A percentile compares a stretch with the other conserved stretches of the same genome.
Conservation (phyloP, 2,888 invertebrate genomes). For the Priocnemis perturbator region DNA sequence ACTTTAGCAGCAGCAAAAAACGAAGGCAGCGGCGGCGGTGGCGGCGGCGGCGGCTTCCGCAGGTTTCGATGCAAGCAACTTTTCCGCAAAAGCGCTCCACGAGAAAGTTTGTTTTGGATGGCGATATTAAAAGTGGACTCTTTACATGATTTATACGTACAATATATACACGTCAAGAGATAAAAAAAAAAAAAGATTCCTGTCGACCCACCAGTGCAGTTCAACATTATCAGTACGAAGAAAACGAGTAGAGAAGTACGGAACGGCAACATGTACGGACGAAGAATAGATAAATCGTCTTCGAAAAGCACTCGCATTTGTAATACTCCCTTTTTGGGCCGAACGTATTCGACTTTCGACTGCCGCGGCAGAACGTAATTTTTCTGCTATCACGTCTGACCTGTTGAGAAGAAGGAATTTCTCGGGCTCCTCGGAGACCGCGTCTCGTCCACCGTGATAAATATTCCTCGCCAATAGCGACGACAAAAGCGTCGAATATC, state of each 20-base stretch:
- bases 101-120: too few species aligned
- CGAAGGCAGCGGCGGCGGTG: too few species aligned
- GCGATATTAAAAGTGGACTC: too few species aligned
- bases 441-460: conserved; percentile 14
- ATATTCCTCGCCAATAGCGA: not conserved
- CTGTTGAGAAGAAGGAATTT: not conserved
- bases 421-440: conserved; percentile 39
- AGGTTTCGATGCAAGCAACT: too few species aligned
- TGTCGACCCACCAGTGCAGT: not conserved
- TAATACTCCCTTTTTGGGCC: conserved; percentile 46
- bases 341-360: not conserved
- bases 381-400: too few species aligned
- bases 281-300: conserved; percentile 20
- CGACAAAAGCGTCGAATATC: conserved; percentile 10
- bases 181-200: conserved; percentile 5
- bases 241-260: too few species aligned
- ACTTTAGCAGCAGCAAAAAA: too few species aligned
- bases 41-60: too few species aligned
- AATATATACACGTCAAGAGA: not conserved
- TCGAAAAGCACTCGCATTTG: conserved; percentile 28
- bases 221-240: too few species aligned
- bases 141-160: not conserved
- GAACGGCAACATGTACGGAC: conserved; percentile 1
- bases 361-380: too few species aligned
- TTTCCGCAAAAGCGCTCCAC: too few species aligned